Evolutionary conservation across 2,797 vertebrate genomes (phyloP).

Genomic region (Myiothlypis chrysogaster): DNA sequence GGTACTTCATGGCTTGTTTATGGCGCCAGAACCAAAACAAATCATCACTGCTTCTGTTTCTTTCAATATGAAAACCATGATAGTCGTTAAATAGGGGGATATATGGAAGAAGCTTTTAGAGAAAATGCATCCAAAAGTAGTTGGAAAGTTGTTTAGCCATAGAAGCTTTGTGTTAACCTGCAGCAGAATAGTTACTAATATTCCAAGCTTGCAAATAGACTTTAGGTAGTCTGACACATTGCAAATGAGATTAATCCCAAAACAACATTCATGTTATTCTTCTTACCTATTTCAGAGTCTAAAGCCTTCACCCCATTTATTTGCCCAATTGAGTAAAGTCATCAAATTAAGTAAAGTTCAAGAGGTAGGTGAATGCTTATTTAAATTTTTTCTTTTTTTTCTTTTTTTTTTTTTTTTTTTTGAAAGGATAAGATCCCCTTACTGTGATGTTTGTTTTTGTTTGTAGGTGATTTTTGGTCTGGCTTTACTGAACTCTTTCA

Average conservation of each 20-base stretch:
- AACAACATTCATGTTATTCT: neutral
- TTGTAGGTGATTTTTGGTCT: slow-evolving; percentile 97
- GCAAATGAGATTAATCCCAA: neutral
- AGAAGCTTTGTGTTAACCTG: neutral
- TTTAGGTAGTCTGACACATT: neutral
- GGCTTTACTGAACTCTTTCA: slow-evolving; percentile 95
- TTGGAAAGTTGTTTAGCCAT: neutral
- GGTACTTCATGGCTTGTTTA: neutral
- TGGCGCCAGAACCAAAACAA: neutral
- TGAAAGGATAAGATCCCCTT: neutral
- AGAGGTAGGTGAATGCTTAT: slow-evolving; percentile 81
- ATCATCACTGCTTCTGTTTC: neutral
- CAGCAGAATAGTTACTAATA: neutral
- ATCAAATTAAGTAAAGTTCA: slow-evolving; percentile 99
- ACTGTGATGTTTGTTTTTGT: neutral
- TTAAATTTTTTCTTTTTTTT: neutral
- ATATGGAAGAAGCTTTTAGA: neutral
- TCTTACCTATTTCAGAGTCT: slow-evolving; percentile 87
- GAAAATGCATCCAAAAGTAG: neutral
- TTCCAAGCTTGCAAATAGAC: neutral
- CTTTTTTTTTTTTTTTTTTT: neutral
- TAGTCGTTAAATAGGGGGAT: neutral
- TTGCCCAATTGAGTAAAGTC: slow-evolving; percentile 99
- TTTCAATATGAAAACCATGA: neutral
- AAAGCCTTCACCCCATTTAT: slow-evolving; percentile 95